A percentile compares a stretch with the other conserved stretches of the same genome.
Evolutionary conservation across 2,888 invertebrate species (phyloP).

Genomic region (Proisotoma minuta): DNA sequence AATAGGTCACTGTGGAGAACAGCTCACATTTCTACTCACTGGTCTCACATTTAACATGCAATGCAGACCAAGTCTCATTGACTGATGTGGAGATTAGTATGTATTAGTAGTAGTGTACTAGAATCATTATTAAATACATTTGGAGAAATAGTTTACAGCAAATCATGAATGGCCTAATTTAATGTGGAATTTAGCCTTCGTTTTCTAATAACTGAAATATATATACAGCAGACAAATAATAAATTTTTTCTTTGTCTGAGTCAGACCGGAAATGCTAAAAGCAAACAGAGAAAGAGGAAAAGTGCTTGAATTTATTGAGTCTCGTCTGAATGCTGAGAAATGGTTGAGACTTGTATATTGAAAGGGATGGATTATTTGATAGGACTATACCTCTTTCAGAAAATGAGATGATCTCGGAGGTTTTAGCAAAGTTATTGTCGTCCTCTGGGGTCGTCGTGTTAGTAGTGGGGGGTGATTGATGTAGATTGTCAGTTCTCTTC

Average conservation of each 20-base stretch:
- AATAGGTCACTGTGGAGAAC: no score
- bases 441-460: conserved; percentile 22
- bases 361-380: background rate
- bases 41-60: no score
- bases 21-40: no score
- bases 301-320: background rate
- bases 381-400: conserved; percentile 45
- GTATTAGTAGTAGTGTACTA: no score
- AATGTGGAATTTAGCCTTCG: no score
- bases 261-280: background rate
- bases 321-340: background rate
- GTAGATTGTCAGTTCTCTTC: conserved; percentile 42
- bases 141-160: no score
- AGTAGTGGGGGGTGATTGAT: conserved; percentile 11
- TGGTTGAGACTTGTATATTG: background rate
- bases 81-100: no score
- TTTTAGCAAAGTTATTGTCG: conserved; percentile 44
- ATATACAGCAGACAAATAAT: background rate
- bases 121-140: no score
- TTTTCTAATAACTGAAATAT: background rate
- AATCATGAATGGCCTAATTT: no score
- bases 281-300: background rate
- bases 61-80: no score
- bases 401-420: conserved; percentile 47
- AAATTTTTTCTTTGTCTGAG: no score